Evolutionary conservation across 2,797 vertebrate species (phyloP).

Genomic region (Manis javanica): DNA sequence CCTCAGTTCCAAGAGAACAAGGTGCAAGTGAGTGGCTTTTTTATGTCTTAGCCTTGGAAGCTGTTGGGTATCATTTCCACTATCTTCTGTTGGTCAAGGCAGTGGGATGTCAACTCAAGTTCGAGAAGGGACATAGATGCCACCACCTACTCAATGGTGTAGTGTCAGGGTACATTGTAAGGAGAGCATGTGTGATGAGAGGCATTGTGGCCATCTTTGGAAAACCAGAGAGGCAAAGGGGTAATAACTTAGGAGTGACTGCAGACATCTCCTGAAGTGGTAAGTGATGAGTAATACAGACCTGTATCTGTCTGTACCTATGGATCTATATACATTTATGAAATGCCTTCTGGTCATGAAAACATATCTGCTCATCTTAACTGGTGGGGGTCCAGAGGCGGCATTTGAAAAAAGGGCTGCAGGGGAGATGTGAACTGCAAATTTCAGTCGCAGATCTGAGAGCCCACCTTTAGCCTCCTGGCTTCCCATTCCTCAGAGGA

Average conservation of each 20-base stretch:
- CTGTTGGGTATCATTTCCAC: background rate
- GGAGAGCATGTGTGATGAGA: background rate
- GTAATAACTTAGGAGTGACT: background rate
- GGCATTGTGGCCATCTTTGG: background rate
- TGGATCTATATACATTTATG: background rate
- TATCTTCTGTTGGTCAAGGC: background rate
- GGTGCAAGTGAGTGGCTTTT: background rate
- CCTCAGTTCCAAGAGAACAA: background rate
- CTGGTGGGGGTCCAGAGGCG: background rate
- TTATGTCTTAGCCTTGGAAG: background rate
- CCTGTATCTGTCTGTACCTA: too few relatives aligned
- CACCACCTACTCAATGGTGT: background rate
- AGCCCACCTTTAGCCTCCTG: background rate
- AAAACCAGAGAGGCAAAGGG: background rate
- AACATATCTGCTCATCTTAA: background rate
- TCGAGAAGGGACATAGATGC: background rate
- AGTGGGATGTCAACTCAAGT: background rate
- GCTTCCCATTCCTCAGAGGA: background rate
- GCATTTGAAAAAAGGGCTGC: background rate
- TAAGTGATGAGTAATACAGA: background rate
- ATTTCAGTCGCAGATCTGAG: background rate
- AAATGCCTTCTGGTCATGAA: background rate
- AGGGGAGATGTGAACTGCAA: background rate
- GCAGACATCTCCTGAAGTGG: background rate
- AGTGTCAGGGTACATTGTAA: background rate